Base-by-base conservation (phyloP, 2,797 vertebrate genomes). In the Staurois parvus region DNA sequence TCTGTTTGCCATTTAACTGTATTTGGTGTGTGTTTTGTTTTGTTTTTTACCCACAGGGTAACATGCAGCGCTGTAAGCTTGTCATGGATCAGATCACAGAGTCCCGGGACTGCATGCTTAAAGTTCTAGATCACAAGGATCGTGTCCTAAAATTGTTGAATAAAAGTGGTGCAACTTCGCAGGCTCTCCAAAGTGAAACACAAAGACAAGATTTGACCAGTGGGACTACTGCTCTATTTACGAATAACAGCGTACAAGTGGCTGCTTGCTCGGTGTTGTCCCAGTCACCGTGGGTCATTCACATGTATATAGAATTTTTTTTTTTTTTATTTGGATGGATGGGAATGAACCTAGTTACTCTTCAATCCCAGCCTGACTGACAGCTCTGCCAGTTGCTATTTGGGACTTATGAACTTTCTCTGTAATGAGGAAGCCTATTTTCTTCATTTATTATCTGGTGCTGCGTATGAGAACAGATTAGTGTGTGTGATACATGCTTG, bases 81-180 rank as follows among this genome's bases (percentile, higher is more conserved):
- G 98, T 99, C 88, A 99, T 99, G 96, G 98, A 99, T 95, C 98
- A 99, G 94, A 99, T 99, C 91, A 97, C 94, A 0, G 98, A 99
- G 91, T 97, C 98, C 90, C 96, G 97, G 90, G 98, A 99, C 94
- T 98, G 97, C 91, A 99, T 99, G 98, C 96, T 99, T 91, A 99
- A 99, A 90, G 97, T 99, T 72, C 95, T 99, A 88, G 98, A 99
- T 91, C 98, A 99, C 92, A 99, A 99, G 90, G 98, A 99, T 69
- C 96, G 98, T 84, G 98, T 99, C 86, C 93, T 99, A 91, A 99
- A 99, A 91, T 96, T 99, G 91, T 96, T 99, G 86, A 99, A 99
- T 94, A 99, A 99, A 94, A 99, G 98, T 0, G 97, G 97, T 70
- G 92, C 96, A 76, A 94, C 96, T n/a, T 89, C 99, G 99, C 93